phyloP scores from a whole-genome alignment of 2,888 invertebrate species.

The Plebejus anna region DNA sequence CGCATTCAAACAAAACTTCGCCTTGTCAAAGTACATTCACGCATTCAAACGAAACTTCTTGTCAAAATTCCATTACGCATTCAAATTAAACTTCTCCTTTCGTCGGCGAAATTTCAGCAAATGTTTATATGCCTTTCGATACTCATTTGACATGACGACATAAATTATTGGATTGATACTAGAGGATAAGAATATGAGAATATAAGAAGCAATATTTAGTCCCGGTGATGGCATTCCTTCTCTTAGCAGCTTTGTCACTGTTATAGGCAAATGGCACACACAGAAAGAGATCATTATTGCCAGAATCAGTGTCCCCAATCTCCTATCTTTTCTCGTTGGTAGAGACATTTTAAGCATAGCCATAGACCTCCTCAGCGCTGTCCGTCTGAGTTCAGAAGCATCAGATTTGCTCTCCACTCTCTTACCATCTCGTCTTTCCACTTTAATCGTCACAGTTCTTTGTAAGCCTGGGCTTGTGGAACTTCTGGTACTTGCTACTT shows the following conservation, averaged over 20 bases:
- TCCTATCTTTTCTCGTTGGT: conserved; percentile 87
- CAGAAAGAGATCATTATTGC: conserved; percentile 94
- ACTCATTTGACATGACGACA: conserved; percentile 95
- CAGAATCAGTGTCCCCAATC: conserved; percentile 91
- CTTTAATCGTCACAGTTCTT: conserved; percentile 35
- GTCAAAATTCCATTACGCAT: neutral
- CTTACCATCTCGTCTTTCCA: conserved; percentile 34
- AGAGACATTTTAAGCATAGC: conserved; percentile 77
- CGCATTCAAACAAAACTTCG: conserved; percentile 30
- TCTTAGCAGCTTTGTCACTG: conserved; percentile 89
- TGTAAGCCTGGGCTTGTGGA: conserved; percentile 24
- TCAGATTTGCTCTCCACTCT: conserved; percentile 28
- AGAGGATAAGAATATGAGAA: conserved; percentile 90
- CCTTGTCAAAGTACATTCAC: conserved; percentile 36
- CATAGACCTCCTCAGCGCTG: conserved; percentile 56
- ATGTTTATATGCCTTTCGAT: conserved; percentile 91
- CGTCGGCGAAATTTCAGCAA: conserved; percentile 80
- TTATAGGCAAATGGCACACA: conserved; percentile 94
- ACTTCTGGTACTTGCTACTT: neutral
- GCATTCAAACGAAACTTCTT: no score
- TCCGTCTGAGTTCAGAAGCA: conserved; percentile 49
- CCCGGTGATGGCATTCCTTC: conserved; percentile 81
- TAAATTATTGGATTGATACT: conserved; percentile 96
- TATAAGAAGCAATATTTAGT: conserved; percentile 89
- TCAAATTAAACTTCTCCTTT: conserved; percentile 40